Evolutionary conservation across 2,113 vertebrate genomes (phyloP), one percentile per base, ranked within the genome.

Genomic region (Periophthalmus modestus): DNA sequence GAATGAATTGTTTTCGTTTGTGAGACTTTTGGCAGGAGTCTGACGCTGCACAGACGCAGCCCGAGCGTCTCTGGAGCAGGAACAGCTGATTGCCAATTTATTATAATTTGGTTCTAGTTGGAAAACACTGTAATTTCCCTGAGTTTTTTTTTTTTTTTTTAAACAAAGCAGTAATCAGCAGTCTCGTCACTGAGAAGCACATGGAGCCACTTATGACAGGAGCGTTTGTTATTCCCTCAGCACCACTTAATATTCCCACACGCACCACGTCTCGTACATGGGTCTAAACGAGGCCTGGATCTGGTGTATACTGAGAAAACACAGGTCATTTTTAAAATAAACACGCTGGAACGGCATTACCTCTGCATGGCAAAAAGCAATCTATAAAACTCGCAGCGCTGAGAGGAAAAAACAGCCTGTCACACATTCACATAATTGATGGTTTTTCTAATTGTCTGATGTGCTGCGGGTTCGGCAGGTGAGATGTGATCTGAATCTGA

Each of bases 401-500:
- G 81, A 90, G 74, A 87, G 62, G 81, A 82, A 58, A 77, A 82
- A 87, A 87, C 85, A 85, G 57, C 48, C 81, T 65, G 61, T 87
- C 77, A 78, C 75, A 79, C 71, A 85, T 82, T 84, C 78, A 50
- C 77, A 74, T 89, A 89, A 92, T 91, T 91, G 91, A 93, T 92
- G 85, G 83, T 43, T 81, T 90, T 82, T 84, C 75, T 88, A 88
- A 92, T 87, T 85, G 86, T 81, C 79, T 80, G 54, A 72, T 84
- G 72, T 84, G 48, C 68, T 68, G 80, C 74, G 69, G 66, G 75
- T 77, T 72, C 72, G 75, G 57, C 43, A 71, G 74, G 48, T 47
- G 78, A 69, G 66, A 67, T 86, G 86, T 86, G 89, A 86, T 81
- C 72, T 69, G 85, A 90, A 89, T 90, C 6, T 7, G 43, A 82